Conservation (phyloP, 2,888 invertebrate genomes). For the Heliconius ethilla region DNA sequence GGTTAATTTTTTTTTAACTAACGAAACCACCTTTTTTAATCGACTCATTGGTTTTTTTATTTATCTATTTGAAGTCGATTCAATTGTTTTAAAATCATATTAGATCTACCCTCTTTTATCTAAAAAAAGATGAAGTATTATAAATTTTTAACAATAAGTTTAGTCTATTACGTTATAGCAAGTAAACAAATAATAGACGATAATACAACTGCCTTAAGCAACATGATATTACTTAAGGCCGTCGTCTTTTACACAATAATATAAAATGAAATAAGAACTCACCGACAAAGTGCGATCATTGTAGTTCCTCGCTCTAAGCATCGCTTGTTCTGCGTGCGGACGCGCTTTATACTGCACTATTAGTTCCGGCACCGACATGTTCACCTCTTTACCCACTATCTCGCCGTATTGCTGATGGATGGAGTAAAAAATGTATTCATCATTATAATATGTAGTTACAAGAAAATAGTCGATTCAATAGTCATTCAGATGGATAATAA, state of each 20-base stretch:
- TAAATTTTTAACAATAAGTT: too few relatives aligned
- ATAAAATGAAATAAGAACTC: slow-evolving; percentile 46
- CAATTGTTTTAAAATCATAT: too few relatives aligned
- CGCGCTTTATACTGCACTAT: slow-evolving; percentile 88
- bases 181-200: too few relatives aligned
- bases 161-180: slow-evolving; percentile 41
- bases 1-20: too few relatives aligned
- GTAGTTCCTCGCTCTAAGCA: slow-evolving; percentile 88
- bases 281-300: slow-evolving; percentile 75
- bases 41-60: too few relatives aligned
- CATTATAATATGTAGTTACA: not conserved
- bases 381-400: slow-evolving; percentile 89
- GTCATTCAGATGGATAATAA: too few relatives aligned
- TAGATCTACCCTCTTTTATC: too few relatives aligned
- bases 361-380: slow-evolving; percentile 85
- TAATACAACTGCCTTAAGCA: too few relatives aligned
- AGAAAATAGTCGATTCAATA: slow-evolving; percentile 25
- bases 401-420: slow-evolving; percentile 91
- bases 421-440: slow-evolving; percentile 29
- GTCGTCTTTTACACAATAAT: not conserved
- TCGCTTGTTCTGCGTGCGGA: slow-evolving; percentile 90
- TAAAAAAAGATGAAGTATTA: too few relatives aligned
- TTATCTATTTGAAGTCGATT: too few relatives aligned
- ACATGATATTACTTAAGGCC: too few relatives aligned
- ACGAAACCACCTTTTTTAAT: too few relatives aligned